Percentiles rank a stretch among this genome's conserved stretches.
Evolutionary conservation across 2,113 vertebrate genomes (phyloP).

Genomic region (Octodon degus): DNA sequence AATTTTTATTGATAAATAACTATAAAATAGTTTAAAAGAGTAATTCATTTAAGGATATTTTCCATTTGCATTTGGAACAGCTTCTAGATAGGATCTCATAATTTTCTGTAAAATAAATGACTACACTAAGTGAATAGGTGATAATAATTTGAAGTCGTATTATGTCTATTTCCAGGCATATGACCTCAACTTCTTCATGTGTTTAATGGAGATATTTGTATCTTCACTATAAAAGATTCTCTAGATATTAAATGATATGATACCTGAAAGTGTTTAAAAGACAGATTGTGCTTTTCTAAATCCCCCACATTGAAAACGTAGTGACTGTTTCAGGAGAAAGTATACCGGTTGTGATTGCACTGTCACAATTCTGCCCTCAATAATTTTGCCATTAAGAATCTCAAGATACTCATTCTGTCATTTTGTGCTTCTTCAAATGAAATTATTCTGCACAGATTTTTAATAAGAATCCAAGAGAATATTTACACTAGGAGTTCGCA

Average conservation of each 20-base stretch:
- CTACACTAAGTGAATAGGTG: not conserved
- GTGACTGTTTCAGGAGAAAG: not conserved
- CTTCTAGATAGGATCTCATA: not conserved
- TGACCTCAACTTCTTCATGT: not conserved
- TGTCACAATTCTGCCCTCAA: not conserved
- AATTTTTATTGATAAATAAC: not conserved
- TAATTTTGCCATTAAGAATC: not conserved
- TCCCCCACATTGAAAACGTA: not conserved
- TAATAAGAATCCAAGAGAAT: not conserved
- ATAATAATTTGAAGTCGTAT: not conserved
- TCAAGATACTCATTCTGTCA: not conserved
- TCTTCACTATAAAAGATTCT: not conserved
- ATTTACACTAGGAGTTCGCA: not conserved
- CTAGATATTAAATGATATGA: not conserved
- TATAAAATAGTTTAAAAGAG: not conserved
- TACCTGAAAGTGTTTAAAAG: not conserved
- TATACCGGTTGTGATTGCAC: not conserved
- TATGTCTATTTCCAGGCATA: not conserved
- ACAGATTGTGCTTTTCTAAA: not conserved
- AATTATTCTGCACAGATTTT: not conserved
- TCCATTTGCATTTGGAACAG: constrained; percentile 26
- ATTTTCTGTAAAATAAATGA: not conserved
- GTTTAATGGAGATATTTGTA: not conserved
- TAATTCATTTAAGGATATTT: not conserved
- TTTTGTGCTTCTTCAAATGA: not conserved